Base-by-base conservation (phyloP, 2,113 vertebrate genomes). In the Neolamprologus devosi region DNA sequence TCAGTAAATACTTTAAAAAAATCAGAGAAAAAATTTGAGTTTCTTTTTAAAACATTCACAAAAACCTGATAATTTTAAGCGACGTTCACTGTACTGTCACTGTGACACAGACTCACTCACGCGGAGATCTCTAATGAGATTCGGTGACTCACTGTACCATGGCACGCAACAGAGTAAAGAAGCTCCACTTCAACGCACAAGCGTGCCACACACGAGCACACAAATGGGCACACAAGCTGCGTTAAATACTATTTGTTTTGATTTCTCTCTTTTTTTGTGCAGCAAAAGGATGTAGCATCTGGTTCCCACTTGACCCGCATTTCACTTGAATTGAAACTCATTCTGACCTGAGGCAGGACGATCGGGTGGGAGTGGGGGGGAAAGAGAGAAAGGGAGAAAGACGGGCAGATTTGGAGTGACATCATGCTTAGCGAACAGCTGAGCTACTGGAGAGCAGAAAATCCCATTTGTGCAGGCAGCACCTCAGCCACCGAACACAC, bases 231-330 rank as follows among this genome's bases (percentile, higher is more conserved):
- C 68, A 65, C 73, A 8, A 21, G 13, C 54, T 60, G 33, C 12
- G 3, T 47, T 4, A 30, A 49, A 81, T 51, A 89, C 80, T 28
- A 14, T 73, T 85, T 89, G 87, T 90, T 91, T 88, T 89, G 28
- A 82, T 54, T 82, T 82, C 75, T 73, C 90, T 82, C 60, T 26
- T 40, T 54, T n/a, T 85, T 58, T 90, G 80, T 68, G 82, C 86
- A 13, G 85, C 26, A 37, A 70, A 85, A 54, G 28, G 16, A 86
- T 63, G 21, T 47, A 47, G 45, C 85, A 91, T 90, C 87, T 81
- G 88, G 47, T 82, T 78, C 47, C 55, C 86, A 86, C 92, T 89
- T 91, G 92, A 93, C 91, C 93, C 8, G 91, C 17, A 94, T 95
- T 88, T 88, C 80, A 83, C 88, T 87, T 83, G 87, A 92, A 92